A percentile compares a stretch with the other conserved stretches of the same genome.
Evolutionary conservation across 2,888 invertebrate genomes (phyloP).

Genomic region (Cephonodes hylas): DNA sequence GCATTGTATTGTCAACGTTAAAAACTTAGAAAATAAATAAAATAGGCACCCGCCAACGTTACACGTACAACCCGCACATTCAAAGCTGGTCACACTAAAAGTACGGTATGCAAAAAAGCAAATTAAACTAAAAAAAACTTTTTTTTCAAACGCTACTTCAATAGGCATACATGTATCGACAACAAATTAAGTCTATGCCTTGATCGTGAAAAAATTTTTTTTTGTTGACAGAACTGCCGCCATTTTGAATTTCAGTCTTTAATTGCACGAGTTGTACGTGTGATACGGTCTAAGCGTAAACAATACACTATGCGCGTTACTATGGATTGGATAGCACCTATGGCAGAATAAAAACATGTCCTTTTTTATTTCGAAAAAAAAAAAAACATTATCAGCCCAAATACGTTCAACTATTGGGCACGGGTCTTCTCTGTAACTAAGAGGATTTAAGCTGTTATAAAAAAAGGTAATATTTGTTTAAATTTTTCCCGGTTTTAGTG

Average conservation of each 20-base stretch:
- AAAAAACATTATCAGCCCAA: too few relatives aligned
- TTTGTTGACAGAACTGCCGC: not conserved
- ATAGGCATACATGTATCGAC: not conserved
- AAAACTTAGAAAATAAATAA: constrained; percentile 70
- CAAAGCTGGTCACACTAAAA: not conserved
- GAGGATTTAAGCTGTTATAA: too few relatives aligned
- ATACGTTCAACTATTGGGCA: too few relatives aligned
- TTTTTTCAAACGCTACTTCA: too few relatives aligned
- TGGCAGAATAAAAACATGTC: not conserved
- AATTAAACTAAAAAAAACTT: not conserved
- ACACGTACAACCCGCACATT: not conserved
- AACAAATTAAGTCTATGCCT: not conserved
- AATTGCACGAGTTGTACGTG: constrained; percentile 11
- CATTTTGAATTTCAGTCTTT: not conserved
- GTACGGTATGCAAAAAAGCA: not conserved
- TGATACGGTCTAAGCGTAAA: constrained; percentile 24
- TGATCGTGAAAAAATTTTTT: not conserved
- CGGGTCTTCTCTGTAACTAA: too few relatives aligned
- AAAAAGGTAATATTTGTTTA: too few relatives aligned
- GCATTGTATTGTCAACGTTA: constrained; percentile 76
- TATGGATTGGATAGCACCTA: not conserved
- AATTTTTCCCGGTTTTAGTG: too few relatives aligned
- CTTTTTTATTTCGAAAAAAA: not conserved
- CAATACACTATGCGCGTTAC: constrained; percentile 16
- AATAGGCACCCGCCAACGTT: constrained; percentile 17